A percentile compares a stretch with the other conserved stretches of the same genome.
Evolutionary conservation across 2,113 vertebrate genomes (phyloP).

Genomic region (Microtus oregoni): DNA sequence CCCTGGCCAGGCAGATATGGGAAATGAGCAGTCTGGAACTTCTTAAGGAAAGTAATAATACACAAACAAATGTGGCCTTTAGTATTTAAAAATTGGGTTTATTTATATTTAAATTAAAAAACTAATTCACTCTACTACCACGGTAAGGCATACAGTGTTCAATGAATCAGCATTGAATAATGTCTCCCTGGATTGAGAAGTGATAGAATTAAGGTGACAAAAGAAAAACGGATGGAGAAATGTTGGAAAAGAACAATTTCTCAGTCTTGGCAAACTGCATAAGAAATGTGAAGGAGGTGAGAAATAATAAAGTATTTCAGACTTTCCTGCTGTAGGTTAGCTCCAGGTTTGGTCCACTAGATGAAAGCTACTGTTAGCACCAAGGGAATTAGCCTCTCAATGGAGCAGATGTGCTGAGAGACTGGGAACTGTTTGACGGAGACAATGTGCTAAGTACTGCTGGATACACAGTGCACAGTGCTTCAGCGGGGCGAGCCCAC

Average conservation of each 20-base stretch:
- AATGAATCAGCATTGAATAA: not conserved
- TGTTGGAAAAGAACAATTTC: not conserved
- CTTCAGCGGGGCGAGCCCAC: not conserved
- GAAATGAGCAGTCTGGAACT: not conserved
- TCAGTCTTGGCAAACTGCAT: not conserved
- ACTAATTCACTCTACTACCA: not conserved
- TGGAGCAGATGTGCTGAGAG: not conserved
- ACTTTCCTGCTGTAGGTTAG: not conserved
- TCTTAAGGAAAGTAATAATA: not conserved
- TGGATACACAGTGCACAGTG: not conserved
- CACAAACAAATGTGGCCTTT: not conserved
- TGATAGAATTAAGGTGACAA: not conserved
- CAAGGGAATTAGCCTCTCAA: not conserved
- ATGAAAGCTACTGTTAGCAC: not conserved
- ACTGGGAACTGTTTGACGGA: not conserved
- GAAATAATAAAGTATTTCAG: not conserved
- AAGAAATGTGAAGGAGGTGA: not conserved
- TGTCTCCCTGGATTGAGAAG: not conserved
- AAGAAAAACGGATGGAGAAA: not conserved
- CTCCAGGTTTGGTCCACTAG: not conserved
- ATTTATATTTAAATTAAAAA: not conserved
- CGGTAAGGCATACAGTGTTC: not conserved
- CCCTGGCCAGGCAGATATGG: not conserved
- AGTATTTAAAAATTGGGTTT: not conserved
- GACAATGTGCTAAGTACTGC: accelerated